Evolutionary conservation across 2,888 invertebrate species (phyloP), one percentile per base, ranked within the genome.

Genomic region (Mycalesis mineus): DNA sequence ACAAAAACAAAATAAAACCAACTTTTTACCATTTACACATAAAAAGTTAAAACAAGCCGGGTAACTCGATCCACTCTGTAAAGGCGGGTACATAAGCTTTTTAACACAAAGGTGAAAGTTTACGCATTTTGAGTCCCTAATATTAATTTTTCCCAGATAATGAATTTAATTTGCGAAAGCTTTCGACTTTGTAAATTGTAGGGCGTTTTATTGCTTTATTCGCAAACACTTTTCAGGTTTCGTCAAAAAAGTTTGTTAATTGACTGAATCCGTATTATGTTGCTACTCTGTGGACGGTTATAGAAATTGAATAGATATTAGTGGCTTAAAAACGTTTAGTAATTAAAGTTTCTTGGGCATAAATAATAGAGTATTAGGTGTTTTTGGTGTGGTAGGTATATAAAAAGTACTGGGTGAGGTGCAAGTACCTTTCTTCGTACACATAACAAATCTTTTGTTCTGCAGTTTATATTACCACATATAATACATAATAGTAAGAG

Each of bases 31-130:
- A 17, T 17, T 31, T 14, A 31, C 9, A n/a, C 29, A 11, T 6
- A n/a, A 31, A 47, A 47, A 29, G 7, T 13, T 14, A 31, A 47
- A n/a, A 22, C 31, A 47, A 47, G 31, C 31, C 14, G 8, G 6
- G 4, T 14, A 47, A 14, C 13, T 47, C 31, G 31, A 13, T 33
- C 31, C 14, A 14, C 8, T 14, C 49, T 14, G 4, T 13, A 49
- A 49, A 49, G 29, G 40, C 37, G 39, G 39, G 39, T 6, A 13
- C 14, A 6, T 51, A 31, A 8, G 40, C 15, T 29, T 41, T 40
- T 41, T 41, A 9, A 31, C 36, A 40, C 29, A 51, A 37, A 37
- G 40, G 51, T 40, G 29, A 51, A 52, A 52, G 22, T 22, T 52
- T 42, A 17, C 8, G 17, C 33, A 0, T 52, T 42, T 42, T 41